Conservation (phyloP, 2,797 vertebrate species). For the Micropoecilia bifurca region DNA sequence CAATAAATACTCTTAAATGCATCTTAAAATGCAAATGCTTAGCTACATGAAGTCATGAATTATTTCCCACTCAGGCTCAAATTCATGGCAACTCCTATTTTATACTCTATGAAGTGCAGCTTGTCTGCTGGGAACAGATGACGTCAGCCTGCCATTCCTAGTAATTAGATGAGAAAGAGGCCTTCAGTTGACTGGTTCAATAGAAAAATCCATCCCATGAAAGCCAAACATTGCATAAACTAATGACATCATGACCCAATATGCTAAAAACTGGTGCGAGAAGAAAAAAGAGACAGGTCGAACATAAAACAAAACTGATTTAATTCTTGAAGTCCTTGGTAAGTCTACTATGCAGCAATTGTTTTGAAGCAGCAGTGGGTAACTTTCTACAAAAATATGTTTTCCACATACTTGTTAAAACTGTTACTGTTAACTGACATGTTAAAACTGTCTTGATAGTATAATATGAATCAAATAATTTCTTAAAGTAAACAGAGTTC, state of each 20-base stretch:
- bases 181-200: slow-evolving; percentile 19
- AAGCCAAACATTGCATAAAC: slow-evolving; percentile 15
- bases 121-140: slow-evolving; percentile 44
- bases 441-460: too few species aligned
- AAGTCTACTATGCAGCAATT: not conserved
- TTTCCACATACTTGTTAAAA: too few species aligned
- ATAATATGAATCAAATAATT: too few species aligned
- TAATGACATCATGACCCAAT: slow-evolving; percentile 6
- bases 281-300: not conserved
- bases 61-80: slow-evolving; percentile 26
- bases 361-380: not conserved
- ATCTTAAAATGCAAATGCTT: slow-evolving; percentile 33
- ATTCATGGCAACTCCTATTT: slow-evolving; percentile 46
- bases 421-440: too few species aligned
- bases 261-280: not conserved
- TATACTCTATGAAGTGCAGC: slow-evolving; percentile 44
- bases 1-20: slow-evolving; percentile 15
- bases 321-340: not conserved
- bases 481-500: too few species aligned
- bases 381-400: too few species aligned
- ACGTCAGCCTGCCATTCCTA: slow-evolving; percentile 46
- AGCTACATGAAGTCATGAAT: slow-evolving; percentile 21
- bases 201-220: slow-evolving; percentile 1
- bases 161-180: slow-evolving; percentile 54
- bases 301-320: not conserved